A percentile compares a stretch with the other conserved stretches of the same genome.
These are phyloP conservation scores for Drosophila lini DNA, from an alignment of 1,140 invertebrate genomes.

Conservation along the genomic window DNA sequence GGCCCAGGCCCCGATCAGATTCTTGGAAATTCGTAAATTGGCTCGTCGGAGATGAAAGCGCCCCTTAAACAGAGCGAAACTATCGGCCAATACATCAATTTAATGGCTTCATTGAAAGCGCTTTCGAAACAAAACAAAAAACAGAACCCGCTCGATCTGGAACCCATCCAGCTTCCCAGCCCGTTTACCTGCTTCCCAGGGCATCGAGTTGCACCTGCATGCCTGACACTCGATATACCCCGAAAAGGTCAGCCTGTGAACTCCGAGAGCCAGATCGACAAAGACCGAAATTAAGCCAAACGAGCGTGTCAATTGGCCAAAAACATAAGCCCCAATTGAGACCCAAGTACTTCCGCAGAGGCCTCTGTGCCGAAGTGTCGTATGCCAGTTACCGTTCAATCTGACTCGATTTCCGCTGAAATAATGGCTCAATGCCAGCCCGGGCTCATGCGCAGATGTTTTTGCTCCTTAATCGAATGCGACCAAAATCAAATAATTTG, in stretches of 20 bases:
- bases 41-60: conserved; percentile 63
- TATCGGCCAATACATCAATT: conserved; percentile 77
- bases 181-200: conserved; percentile 62
- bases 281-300: conserved; percentile 43
- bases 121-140: conserved; percentile 41
- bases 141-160: conserved; percentile 13
- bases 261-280: background rate
- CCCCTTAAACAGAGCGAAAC: conserved; percentile 56
- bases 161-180: conserved; percentile 33
- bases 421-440: conserved; percentile 54
- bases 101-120: conserved; percentile 80
- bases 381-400: conserved; percentile 70
- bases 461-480: conserved; percentile 60
- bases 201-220: conserved; percentile 66
- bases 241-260: conserved; percentile 44
- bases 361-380: conserved; percentile 57
- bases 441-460: conserved; percentile 26
- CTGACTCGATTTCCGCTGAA: conserved; percentile 58
- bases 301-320: conserved; percentile 52
- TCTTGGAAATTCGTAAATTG: conserved; percentile 73
- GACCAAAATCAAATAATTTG: conserved; percentile 74
- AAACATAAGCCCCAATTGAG: conserved; percentile 60
- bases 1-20: conserved; percentile 31
- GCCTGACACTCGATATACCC: conserved; percentile 58
- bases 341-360: conserved; percentile 61